phyloP scores from a whole-genome alignment of 2,113 vertebrate species.

The Xenopus borealis region DNA sequence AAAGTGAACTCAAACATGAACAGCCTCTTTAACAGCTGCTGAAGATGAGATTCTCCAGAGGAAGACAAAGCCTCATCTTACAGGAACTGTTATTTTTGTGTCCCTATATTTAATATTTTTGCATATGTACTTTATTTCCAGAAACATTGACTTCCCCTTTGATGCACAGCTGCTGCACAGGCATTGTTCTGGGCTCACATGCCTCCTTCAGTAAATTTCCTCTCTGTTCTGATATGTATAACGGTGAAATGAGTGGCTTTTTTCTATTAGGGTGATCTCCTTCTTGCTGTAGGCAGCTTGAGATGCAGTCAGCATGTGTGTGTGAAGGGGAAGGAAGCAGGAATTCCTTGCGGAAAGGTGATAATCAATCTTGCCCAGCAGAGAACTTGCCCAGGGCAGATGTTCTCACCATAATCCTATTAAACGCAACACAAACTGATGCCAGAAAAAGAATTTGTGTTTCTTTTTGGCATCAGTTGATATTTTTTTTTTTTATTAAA shows the following conservation, averaged over 20 bases:
- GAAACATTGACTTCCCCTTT: too few relatives aligned
- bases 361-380: constrained; percentile 52
- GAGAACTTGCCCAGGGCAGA: constrained; percentile 54
- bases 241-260: constrained; percentile 57
- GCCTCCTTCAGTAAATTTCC: constrained; percentile 57
- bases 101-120: too few relatives aligned
- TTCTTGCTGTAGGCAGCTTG: constrained; percentile 54
- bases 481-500: constrained; percentile 42
- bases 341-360: constrained; percentile 70
- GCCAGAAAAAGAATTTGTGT: constrained; percentile 46
- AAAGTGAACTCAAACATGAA: too few relatives aligned
- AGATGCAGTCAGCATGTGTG: constrained; percentile 48
- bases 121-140: too few relatives aligned
- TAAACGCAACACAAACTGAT: constrained; percentile 49
- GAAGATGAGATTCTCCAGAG: too few relatives aligned
- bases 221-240: constrained; percentile 52
- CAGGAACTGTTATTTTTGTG: too few relatives aligned
- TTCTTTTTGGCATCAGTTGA: constrained; percentile 49
- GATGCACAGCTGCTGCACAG: too few relatives aligned
- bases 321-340: constrained; percentile 66
- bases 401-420: constrained; percentile 58
- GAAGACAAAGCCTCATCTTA: too few relatives aligned
- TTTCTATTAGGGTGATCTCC: constrained; percentile 46
- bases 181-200: too few relatives aligned
- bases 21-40: too few relatives aligned